These are phyloP conservation scores for Zaprionus davidi DNA, from an alignment of 1,140 invertebrate genomes.

Conservation along the genomic window DNA sequence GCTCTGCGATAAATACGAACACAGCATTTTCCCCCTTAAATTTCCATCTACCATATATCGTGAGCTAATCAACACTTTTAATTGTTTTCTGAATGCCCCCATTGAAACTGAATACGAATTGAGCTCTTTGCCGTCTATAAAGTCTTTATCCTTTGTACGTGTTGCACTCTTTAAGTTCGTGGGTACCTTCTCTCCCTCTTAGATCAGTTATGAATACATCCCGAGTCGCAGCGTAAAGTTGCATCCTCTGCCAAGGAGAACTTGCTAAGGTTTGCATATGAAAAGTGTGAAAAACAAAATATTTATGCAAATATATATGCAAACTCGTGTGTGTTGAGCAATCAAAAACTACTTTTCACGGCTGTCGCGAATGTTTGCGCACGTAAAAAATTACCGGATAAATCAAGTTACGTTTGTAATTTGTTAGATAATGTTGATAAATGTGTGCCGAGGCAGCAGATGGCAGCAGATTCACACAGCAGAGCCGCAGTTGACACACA, in stretches of 20 bases:
- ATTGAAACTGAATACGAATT: too few species aligned
- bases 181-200: background rate
- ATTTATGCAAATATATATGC: constrained; percentile 47
- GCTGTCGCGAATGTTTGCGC: constrained; percentile 57
- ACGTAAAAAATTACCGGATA: constrained; percentile 81
- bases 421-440: constrained; percentile 84
- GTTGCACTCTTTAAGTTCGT: background rate
- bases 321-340: constrained; percentile 26
- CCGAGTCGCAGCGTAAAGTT: background rate
- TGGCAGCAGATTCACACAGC: background rate
- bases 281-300: constrained; percentile 14
- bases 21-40: too few species aligned
- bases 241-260: background rate
- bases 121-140: background rate
- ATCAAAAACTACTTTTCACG: constrained; percentile 65
- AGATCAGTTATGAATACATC: background rate
- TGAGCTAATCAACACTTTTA: too few species aligned
- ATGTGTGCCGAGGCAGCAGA: constrained; percentile 57
- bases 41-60: too few species aligned
- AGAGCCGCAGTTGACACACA: constrained; percentile 51
- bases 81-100: too few species aligned
- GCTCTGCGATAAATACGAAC: too few species aligned
- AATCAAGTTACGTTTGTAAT: constrained; percentile 84
- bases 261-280: background rate
- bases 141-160: background rate